Conservation (phyloP, 2,888 invertebrate genomes). For the Tineola bisselliella region DNA sequence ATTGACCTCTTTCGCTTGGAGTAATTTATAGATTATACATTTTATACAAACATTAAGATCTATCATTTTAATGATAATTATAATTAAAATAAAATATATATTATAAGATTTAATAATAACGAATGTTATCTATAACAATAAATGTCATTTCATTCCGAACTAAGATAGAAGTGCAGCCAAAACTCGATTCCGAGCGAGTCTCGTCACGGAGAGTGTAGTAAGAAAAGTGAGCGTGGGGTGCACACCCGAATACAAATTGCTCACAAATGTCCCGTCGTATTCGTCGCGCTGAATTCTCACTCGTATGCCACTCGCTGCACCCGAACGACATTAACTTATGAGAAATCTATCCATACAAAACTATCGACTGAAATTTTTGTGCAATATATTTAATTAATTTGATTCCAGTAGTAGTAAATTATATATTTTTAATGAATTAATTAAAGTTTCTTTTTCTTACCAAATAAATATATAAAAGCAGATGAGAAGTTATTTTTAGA, state of each 20-base stretch:
- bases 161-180: slow-evolving; percentile 9
- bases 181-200: slow-evolving; percentile 18
- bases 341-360: not conserved
- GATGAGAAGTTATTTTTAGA: not conserved
- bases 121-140: slow-evolving; percentile 29
- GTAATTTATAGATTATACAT: not conserved
- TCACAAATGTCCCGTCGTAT: slow-evolving; percentile 50
- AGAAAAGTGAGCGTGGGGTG: slow-evolving; percentile 56
- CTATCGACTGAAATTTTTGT: no score
- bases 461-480: no score
- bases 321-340: not conserved
- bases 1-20: not conserved
- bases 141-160: slow-evolving; percentile 31
- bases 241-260: slow-evolving; percentile 67
- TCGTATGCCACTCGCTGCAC: not conserved
- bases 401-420: no score
- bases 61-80: no score
- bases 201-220: slow-evolving; percentile 50
- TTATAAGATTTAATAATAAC: not conserved
- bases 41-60: no score
- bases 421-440: no score
- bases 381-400: no score
- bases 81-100: no score
- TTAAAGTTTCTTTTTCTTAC: no score
- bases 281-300: not conserved